Percentiles rank a stretch among this genome's conserved stretches.
Evolutionary conservation across 2,113 vertebrate species (phyloP).

Genomic region (Catagonus wagneri): DNA sequence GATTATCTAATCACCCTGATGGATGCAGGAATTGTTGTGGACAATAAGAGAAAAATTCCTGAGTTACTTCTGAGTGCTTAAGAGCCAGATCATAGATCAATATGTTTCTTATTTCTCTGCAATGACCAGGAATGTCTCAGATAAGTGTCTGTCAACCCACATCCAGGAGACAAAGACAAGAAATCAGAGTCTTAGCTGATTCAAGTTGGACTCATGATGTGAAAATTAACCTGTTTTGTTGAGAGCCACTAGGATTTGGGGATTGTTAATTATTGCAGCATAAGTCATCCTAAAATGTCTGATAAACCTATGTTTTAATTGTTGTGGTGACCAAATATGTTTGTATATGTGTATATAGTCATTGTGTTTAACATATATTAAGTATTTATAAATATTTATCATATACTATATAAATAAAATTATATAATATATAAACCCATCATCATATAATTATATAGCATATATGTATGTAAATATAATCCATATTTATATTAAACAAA

Average conservation of each 20-base stretch:
- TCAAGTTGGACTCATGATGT: background rate
- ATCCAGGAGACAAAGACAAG: background rate
- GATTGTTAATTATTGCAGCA: background rate
- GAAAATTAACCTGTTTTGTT: background rate
- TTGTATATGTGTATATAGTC: background rate
- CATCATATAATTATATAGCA: background rate
- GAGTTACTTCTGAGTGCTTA: no score
- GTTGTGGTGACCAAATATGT: background rate
- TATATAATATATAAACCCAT: background rate
- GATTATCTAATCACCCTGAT: no score
- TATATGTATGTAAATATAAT: background rate
- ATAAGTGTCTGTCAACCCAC: background rate
- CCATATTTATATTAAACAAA: background rate
- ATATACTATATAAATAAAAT: background rate
- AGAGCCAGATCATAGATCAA: no score
- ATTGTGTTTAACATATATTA: background rate
- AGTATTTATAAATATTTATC: background rate
- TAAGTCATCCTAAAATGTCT: background rate
- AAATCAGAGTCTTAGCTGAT: background rate
- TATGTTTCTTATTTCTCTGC: no score
- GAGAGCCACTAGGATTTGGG: background rate
- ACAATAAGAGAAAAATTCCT: no score
- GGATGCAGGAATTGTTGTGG: no score
- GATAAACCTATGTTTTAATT: background rate
- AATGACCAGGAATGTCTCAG: background rate